Base-by-base conservation (phyloP, 1,140 invertebrate genomes). In the Drosophila varians region DNA sequence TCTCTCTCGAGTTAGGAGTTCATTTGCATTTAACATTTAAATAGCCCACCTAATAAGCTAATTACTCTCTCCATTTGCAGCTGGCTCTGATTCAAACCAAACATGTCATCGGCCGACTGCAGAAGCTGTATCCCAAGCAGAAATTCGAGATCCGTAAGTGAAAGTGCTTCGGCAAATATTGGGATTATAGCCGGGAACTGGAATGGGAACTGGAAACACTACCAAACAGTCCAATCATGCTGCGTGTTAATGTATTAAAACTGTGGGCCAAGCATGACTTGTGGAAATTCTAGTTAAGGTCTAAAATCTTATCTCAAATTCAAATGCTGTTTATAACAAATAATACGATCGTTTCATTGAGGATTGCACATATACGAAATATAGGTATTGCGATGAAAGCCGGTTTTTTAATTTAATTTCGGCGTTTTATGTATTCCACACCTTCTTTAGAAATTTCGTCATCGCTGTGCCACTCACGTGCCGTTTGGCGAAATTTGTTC, bases 41-140 rank as follows among this genome's bases (percentile, higher is more conserved):
- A 57, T 58, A 38, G 26, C 40, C 4, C 48, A 52, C 14, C 46
- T 21, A 53, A 57, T 38, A 54, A 36, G 66, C 43, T 40, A 61
- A 72, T 25, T 53, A 51, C 26, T 51, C 14, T 53, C 16, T 36
- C 5, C 7, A 28, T 54, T 94, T 95, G 78, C 91, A 96, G 95
- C 91, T 96, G 73, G 96, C 95, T 14, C 91, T 96, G 18, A 95
- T 96, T 88, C 96, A 96, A 92, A 96, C 96, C 6, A 94, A 93
- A 90, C 92, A 94, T 93, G 95, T 96, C 1, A 95, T 96, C 77
- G 92, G 93, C 54, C 92, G 93, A 55, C 90, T 96, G 47, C 94
- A 95, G 91, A 93, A 95, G 76, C 65, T 94, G 36, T 92, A 95
- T 91, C 94, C 94, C 2, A 93, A 94, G 45, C 94, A 93, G 73